Conservation (phyloP, 2,797 vertebrate species). For the Erithacus rubecula region DNA sequence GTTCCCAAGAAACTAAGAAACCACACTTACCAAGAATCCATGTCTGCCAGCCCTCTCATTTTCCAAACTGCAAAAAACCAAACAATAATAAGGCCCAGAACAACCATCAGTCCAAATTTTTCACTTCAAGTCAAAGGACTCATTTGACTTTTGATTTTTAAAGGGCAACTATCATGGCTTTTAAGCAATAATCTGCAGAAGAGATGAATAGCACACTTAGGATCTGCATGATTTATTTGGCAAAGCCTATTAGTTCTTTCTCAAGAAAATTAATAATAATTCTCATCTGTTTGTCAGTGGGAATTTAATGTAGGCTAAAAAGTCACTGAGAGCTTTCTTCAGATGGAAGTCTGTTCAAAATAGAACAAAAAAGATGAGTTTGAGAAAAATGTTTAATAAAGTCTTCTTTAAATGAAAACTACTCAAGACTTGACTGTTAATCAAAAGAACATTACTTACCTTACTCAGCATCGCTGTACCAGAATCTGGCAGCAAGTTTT, state of each 20-base stretch:
- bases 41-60: no score
- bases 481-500: background rate
- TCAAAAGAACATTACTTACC: constrained; percentile 14
- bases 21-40: background rate
- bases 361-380: background rate
- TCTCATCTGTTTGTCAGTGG: background rate
- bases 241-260: background rate
- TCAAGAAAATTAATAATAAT: background rate
- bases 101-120: background rate
- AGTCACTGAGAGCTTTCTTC: background rate
- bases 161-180: background rate
- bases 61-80: background rate
- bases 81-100: background rate
- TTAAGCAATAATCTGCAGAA: background rate
- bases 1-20: background rate
- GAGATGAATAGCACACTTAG: background rate
- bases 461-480: background rate
- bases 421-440: background rate
- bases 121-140: background rate
- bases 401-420: background rate
- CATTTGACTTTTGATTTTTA: background rate
- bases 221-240: background rate
- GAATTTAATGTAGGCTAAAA: background rate
- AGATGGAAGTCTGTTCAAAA: background rate
- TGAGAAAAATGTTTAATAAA: constrained; percentile 17